phyloP scores from a whole-genome alignment of 1,140 invertebrate genomes.

The Papilio aristodemus region DNA sequence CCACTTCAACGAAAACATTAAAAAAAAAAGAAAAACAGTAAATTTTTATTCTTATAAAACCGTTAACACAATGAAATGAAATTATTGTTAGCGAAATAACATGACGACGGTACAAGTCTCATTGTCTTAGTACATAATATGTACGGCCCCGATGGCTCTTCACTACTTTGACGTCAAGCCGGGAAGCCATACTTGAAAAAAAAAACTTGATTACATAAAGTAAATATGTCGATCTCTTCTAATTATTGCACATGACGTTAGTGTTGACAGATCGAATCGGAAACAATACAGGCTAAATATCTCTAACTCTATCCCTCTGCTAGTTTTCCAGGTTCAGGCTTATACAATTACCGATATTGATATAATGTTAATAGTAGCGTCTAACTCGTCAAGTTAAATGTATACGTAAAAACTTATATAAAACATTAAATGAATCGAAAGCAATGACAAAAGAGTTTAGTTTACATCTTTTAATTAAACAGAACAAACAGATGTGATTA shows the following conservation, averaged over 20 bases:
- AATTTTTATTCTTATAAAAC: too few relatives aligned
- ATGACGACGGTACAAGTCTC: not conserved
- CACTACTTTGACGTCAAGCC: conserved; percentile 31
- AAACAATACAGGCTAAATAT: not conserved
- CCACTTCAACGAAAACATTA: too few relatives aligned
- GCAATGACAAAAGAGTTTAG: not conserved
- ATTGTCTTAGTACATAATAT: conserved; percentile 30
- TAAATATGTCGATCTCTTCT: conserved; percentile 30
- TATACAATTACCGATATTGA: too few relatives aligned
- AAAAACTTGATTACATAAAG: conserved; percentile 34
- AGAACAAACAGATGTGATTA: conserved; percentile 5
- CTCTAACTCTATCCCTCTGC: too few relatives aligned
- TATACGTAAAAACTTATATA: too few relatives aligned
- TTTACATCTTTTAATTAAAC: conserved; percentile 26
- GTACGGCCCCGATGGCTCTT: not conserved
- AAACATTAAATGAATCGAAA: not conserved
- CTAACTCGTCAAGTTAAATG: too few relatives aligned
- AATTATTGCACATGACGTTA: conserved; percentile 29
- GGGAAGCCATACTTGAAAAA: conserved; percentile 32
- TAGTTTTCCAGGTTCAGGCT: too few relatives aligned
- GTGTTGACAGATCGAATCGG: not conserved
- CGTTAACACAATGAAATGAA: not conserved
- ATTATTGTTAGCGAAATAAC: conserved; percentile 11
- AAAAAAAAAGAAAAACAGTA: too few relatives aligned
- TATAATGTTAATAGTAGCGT: too few relatives aligned